A percentile compares a stretch with the other conserved stretches of the same genome.
Evolutionary conservation across 2,113 vertebrate species (phyloP).

Genomic region (Maccullochella peelii): DNA sequence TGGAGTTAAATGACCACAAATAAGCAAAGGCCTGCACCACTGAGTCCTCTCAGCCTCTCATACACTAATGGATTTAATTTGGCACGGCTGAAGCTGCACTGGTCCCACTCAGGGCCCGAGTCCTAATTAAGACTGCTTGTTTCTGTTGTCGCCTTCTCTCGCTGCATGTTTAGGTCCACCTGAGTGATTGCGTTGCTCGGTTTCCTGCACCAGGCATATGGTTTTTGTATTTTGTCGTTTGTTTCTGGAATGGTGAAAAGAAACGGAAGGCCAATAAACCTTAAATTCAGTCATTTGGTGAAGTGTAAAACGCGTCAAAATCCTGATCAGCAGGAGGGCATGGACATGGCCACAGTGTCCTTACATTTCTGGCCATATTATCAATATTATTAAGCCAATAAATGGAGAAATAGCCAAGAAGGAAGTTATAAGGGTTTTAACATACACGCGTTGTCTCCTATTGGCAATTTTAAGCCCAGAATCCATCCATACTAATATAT

Average conservation of each 20-base stretch:
- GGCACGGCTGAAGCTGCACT: slow-evolving; percentile 65
- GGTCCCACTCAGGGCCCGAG: slow-evolving; percentile 58
- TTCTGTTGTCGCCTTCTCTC: slow-evolving; percentile 66
- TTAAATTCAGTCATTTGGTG: neutral
- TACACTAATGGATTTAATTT: slow-evolving; percentile 75
- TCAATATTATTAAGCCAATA: neutral
- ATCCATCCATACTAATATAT: neutral
- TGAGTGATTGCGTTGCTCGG: slow-evolving; percentile 35
- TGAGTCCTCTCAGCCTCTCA: slow-evolving; percentile 63
- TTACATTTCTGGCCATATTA: neutral
- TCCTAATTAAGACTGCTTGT: slow-evolving; percentile 72
- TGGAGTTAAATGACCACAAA: slow-evolving; percentile 69
- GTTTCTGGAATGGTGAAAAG: neutral
- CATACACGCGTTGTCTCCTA: neutral
- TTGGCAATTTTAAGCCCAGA: neutral
- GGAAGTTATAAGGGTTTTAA: neutral
- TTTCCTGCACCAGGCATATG: slow-evolving; percentile 16
- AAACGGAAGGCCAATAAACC: neutral
- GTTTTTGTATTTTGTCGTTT: slow-evolving; percentile 14
- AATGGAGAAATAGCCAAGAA: neutral
- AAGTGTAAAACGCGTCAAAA: neutral
- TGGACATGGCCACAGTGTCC: neutral
- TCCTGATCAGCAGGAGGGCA: neutral
- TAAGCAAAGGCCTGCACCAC: slow-evolving; percentile 48
- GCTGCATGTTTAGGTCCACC: slow-evolving; percentile 47